Base-by-base conservation (phyloP, 2,888 invertebrate genomes). In the Stenodema calcarata region DNA sequence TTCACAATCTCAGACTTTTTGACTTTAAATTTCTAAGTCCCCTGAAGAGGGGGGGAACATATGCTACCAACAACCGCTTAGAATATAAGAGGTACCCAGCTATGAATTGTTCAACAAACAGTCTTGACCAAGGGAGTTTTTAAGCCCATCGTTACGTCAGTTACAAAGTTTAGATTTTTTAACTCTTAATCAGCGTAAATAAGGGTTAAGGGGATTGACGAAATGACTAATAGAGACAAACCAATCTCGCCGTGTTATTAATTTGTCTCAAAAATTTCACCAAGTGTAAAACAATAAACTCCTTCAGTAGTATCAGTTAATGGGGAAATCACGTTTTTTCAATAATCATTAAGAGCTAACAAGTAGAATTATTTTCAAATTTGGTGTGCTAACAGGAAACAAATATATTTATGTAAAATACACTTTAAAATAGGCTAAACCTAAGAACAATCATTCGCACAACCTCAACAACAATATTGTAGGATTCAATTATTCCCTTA, bases 1-100 rank as follows among this genome's bases (percentile, higher is more conserved):
- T 89, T 89, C 89, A 89, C 88, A 88, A 89, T 89, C 88, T 89
- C 89, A 89, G 89, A 88, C 89, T 89, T 89, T 89, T 88, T 84
- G 88, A 87, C 89, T 87, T 89, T 87, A 88, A 88, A 89, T 87
- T 88, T 88, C 87, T 89, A 88, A 87, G 82, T 82, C 86, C 80
- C 86, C 87, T n/a, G 28, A 86, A 35, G 62, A 86, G 82, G 73
- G 81, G n/a, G 86, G 86, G 81, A 81, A 87, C 73, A 62, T 87
- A 87, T 76, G 76, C 83, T 88, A 85, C 54, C 73, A 76, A 83
- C 83, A 82, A 73, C 76, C 86, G 47, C 70, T 81, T 83, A 86
- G 30, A 27, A 76, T 87, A 76, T 62, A 86, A 79, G 70, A 83
- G 78, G 82, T 86, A 73, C 75, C 85, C 87, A 87, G 76, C 84